Evolutionary conservation across 2,797 vertebrate genomes (phyloP), one percentile per base, ranked within the genome.

Genomic region (Poecilia gillii): DNA sequence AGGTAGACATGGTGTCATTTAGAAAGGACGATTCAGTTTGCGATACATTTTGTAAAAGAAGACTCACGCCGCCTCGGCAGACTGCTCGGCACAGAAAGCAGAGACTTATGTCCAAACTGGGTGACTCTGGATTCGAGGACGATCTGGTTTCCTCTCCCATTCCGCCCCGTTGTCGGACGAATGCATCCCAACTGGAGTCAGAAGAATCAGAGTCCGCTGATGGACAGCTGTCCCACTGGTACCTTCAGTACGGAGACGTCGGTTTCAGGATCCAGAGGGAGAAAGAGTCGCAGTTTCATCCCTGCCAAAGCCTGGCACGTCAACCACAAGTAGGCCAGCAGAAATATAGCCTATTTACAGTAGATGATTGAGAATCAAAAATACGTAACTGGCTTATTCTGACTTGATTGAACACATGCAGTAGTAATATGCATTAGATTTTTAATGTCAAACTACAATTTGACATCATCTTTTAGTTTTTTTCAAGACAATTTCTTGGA

Each of bases 221-320:
- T 55, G 89, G 73, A 68, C 85, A 85, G 80, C 81, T 81, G 70
- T 88, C 90, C 72, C 95, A 90, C 47, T 94, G 95, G 85, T 96
- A 95, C 88, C 95, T 93, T 11, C 96, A 98, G 64, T 97, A 98
- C 71, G 97, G 97, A 0, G 96, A 96, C 83, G 94, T 95, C 84
- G 97, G 97, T 79, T 98, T 97, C 92, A 87, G 74, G 85, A 96
- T 96, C 88, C 94, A 96, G 91, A 97, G 88, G 85, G 92, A 90
- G 71, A 96, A 93, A 81, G 97, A 99, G 90, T 81, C 87, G 80
- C 93, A 92, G 39, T 98, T 97, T 86, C 94, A 97, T 49, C 91
- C 96, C 31, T 93, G 84, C 64, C 94, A 94, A 78, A 96, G 97
- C 78, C 86, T 98, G 78, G 93, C 94, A 36, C 92, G 81, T 25